Percentiles rank a stretch among this genome's conserved stretches.
phyloP scores from a whole-genome alignment of 2,888 invertebrate species.

The Ligdia adustata region DNA sequence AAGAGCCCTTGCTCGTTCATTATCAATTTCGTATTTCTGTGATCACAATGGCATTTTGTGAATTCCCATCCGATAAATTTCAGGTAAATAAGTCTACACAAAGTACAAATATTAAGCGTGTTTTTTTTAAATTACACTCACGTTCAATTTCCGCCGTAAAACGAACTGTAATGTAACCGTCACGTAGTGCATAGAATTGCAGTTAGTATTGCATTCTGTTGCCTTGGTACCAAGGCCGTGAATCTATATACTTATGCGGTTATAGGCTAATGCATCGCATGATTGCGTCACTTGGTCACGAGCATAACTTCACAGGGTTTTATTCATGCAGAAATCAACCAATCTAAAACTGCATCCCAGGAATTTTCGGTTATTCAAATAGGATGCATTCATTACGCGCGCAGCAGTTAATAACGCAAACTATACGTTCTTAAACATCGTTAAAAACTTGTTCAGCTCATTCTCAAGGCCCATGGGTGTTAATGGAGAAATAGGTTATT shows the following conservation, averaged over 20 bases:
- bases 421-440: too few relatives aligned
- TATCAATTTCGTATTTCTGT: slow-evolving; percentile 63
- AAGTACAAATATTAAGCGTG: too few relatives aligned
- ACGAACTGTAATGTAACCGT: slow-evolving; percentile 19
- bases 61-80: too few relatives aligned
- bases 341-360: too few relatives aligned
- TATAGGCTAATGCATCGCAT: slow-evolving; percentile 63
- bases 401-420: too few relatives aligned
- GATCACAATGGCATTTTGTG: slow-evolving; percentile 12
- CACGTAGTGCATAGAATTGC: slow-evolving; percentile 56
- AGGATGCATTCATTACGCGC: too few relatives aligned
- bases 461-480: slow-evolving; percentile 47
- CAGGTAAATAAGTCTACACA: too few relatives aligned
- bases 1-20: slow-evolving; percentile 68
- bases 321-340: slow-evolving; percentile 54
- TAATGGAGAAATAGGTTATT: slow-evolving; percentile 60
- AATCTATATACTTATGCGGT: slow-evolving; percentile 54
- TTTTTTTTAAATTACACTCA: not conserved
- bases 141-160: slow-evolving; percentile 11
- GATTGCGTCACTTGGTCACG: slow-evolving; percentile 58
- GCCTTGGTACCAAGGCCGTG: slow-evolving; percentile 75
- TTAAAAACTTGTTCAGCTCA: slow-evolving; percentile 19
- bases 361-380: too few relatives aligned
- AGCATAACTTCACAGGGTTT: slow-evolving; percentile 22
- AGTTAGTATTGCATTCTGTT: slow-evolving; percentile 67